phyloP scores from a whole-genome alignment of 1,140 invertebrate genomes.

The Aphaenogaster rudis region DNA sequence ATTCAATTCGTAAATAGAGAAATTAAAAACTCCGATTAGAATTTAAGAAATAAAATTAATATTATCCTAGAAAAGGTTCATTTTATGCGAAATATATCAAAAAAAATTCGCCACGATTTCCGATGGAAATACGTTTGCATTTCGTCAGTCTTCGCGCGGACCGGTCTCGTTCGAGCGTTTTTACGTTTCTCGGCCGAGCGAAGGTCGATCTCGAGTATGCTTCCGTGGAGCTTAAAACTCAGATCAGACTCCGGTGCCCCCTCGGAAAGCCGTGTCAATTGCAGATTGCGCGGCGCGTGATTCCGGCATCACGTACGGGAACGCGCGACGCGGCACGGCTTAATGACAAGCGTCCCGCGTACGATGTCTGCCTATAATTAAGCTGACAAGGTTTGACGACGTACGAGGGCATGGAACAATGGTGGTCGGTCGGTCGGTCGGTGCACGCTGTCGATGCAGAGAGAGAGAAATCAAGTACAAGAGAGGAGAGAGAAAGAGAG shows the following conservation, averaged over 20 bases:
- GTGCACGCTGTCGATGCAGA: conserved; percentile 32
- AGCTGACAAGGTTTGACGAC: conserved; percentile 78
- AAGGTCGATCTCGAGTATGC: conserved; percentile 1
- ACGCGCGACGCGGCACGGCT: conserved; percentile 35
- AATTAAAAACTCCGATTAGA: background rate
- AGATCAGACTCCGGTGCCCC: conserved; percentile 44
- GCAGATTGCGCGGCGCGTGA: conserved; percentile 65
- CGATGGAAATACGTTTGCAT: background rate
- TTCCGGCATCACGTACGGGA: conserved; percentile 16
- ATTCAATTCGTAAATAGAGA: background rate
- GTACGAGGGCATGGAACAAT: conserved; percentile 75
- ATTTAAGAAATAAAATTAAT: background rate
- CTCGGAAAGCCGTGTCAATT: conserved; percentile 63
- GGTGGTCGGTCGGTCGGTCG: conserved; percentile 32
- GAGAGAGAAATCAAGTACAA: background rate
- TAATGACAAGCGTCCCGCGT: conserved; percentile 67
- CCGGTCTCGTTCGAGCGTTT: background rate
- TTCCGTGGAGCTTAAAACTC: background rate
- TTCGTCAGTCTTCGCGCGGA: background rate
- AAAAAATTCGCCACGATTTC: background rate
- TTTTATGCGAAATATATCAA: background rate
- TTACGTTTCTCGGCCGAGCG: background rate
- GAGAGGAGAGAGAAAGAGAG: background rate
- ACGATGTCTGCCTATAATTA: conserved; percentile 72
- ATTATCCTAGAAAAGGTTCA: background rate